Evolutionary conservation across 1,140 invertebrate species (phyloP).

Genomic region (Metaphire vulgaris): DNA sequence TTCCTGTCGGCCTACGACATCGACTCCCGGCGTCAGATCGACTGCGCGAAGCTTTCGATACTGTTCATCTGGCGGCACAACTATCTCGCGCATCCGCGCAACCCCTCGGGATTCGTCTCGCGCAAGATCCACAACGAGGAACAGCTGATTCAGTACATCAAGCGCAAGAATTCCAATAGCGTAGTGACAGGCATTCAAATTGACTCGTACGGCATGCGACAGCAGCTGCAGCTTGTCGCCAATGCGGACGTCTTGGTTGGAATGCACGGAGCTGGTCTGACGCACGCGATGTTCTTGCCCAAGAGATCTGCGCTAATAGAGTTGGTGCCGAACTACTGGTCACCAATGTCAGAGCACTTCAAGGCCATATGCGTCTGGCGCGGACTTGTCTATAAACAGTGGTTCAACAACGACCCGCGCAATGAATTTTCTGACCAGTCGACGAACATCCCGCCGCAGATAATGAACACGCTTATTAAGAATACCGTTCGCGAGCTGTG

Average conservation of each 20-base stretch:
- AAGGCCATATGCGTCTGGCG: constrained; percentile 41
- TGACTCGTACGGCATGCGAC: constrained; percentile 36
- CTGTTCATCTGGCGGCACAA: constrained; percentile 42
- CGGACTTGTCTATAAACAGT: constrained; percentile 39
- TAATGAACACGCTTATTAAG: constrained; percentile 18
- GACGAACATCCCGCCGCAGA: constrained; percentile 18
- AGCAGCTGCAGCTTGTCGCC: constrained; percentile 38
- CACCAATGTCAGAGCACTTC: constrained; percentile 40
- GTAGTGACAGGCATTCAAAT: constrained; percentile 38
- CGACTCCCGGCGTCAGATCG: constrained; percentile 5
- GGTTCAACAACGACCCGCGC: constrained; percentile 37
- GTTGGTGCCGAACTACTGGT: constrained; percentile 59
- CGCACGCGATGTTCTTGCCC: constrained; percentile 86
- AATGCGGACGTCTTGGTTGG: constrained; percentile 89
- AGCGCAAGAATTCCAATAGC: neutral
- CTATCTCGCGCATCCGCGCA: constrained; percentile 42
- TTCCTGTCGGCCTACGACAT: constrained; percentile 32
- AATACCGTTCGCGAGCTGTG: constrained; percentile 15
- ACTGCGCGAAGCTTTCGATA: constrained; percentile 37
- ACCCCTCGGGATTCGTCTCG: constrained; percentile 32
- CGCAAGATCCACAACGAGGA: constrained; percentile 43
- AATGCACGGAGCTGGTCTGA: constrained; percentile 92
- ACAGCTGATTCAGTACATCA: constrained; percentile 32
- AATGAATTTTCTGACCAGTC: constrained; percentile 22
- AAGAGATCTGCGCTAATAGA: constrained; percentile 92